Evolutionary conservation across 1,140 invertebrate genomes (phyloP).

Genomic region (Drosophila persimilis): DNA sequence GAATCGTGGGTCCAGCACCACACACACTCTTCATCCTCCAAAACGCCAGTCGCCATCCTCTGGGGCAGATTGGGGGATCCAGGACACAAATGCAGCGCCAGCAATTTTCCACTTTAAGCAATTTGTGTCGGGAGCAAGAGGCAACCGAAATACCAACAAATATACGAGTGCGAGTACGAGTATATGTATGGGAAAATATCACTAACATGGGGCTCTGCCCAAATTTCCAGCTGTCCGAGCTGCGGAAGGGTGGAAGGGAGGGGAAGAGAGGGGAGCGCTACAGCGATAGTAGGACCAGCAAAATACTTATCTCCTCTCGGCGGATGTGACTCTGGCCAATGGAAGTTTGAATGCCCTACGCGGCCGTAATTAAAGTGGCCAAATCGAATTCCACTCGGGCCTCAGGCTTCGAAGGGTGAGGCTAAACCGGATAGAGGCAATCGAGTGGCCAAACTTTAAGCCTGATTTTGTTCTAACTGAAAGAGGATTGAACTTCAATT

Average conservation of each 20-base stretch:
- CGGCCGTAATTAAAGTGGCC: conserved; percentile 53
- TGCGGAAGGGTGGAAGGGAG: not conserved
- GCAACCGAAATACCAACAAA: conserved; percentile 37
- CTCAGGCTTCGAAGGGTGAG: conserved; percentile 3
- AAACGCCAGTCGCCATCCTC: conserved; percentile 1
- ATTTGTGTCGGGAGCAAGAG: conserved; percentile 64
- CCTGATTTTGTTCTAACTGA: conserved; percentile 10
- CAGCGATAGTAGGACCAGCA: conserved; percentile 8
- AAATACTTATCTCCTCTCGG: conserved; percentile 52
- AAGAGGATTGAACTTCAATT: conserved; percentile 38
- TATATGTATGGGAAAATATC: conserved; percentile 27
- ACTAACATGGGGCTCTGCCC: conserved; percentile 39
- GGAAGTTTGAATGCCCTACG: conserved; percentile 47
- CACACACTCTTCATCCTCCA: conserved; percentile 36
- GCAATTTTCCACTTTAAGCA: conserved; percentile 81
- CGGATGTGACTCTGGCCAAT: conserved; percentile 23
- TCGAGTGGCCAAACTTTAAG: conserved; percentile 30
- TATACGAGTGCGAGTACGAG: conserved; percentile 13
- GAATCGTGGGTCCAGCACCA: conserved; percentile 35
- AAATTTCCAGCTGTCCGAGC: conserved; percentile 22
- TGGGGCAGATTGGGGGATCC: not conserved
- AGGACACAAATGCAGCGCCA: conserved; percentile 66
- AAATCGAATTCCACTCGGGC: conserved; percentile 37
- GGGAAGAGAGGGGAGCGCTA: conserved; percentile 4
- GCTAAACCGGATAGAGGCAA: conserved; percentile 30